Evolutionary conservation across 2,888 invertebrate genomes (phyloP).

Genomic region (Tigriopus californicus): DNA sequence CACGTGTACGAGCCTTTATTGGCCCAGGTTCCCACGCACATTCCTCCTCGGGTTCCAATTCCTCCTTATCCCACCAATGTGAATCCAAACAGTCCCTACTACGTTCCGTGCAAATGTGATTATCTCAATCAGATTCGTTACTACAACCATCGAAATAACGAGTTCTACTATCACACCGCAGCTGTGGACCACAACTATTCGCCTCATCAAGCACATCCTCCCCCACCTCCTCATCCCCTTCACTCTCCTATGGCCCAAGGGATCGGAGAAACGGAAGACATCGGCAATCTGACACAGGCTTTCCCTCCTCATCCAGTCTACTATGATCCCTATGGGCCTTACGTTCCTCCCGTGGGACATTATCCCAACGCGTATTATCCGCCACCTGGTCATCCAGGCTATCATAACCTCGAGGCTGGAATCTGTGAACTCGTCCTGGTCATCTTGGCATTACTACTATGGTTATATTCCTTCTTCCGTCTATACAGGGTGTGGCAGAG

Average conservation of each 20-base stretch:
- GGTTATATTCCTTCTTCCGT: slow-evolving; percentile 2
- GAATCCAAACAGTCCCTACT: no score
- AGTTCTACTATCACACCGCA: neutral
- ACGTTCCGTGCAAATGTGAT: neutral
- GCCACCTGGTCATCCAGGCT: no score
- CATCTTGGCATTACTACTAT: neutral
- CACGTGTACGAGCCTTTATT: no score
- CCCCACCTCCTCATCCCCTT: neutral
- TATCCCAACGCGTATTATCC: no score
- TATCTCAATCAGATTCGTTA: neutral
- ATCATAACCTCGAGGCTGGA: neutral
- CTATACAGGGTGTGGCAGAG: slow-evolving; percentile 2
- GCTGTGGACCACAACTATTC: neutral
- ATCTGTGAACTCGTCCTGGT: neutral
- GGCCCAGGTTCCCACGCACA: no score
- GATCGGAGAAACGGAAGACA: no score
- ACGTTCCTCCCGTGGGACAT: no score
- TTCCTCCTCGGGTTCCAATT: no score
- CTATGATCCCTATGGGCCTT: no score
- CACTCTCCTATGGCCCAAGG: neutral
- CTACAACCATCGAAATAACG: neutral
- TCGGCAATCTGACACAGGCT: no score
- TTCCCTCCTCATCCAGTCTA: no score
- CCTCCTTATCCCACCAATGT: no score
- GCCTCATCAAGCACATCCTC: neutral